Conservation (phyloP, 2,888 invertebrate genomes). For the Trissolcus japonicus region DNA sequence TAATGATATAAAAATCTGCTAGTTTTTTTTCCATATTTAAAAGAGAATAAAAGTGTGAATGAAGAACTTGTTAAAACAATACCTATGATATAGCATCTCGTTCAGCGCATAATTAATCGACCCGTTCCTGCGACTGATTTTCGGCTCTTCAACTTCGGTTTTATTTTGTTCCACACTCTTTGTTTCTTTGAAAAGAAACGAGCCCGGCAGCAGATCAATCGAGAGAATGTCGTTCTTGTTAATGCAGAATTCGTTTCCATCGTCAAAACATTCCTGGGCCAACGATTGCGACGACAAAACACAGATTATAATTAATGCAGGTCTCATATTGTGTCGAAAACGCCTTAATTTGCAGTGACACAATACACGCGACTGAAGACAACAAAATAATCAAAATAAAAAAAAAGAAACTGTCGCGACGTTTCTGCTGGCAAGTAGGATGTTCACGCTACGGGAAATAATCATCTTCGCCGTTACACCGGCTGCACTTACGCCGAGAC, state of each 20-base stretch:
- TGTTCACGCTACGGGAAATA: conserved; percentile 63
- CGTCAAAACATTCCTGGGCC: conserved; percentile 70
- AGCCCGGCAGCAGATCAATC: conserved; percentile 83
- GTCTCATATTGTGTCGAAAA: conserved; percentile 26
- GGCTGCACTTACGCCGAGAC: conserved; percentile 33
- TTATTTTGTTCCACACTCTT: conserved; percentile 42
- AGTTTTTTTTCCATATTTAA: not conserved
- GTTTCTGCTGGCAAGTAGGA: conserved; percentile 59
- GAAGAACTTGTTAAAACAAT: conserved; percentile 42
- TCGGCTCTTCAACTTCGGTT: conserved; percentile 17
- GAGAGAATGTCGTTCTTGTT: conserved; percentile 83
- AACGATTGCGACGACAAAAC: conserved; percentile 24
- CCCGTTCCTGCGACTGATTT: conserved; percentile 75
- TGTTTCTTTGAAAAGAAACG: conserved; percentile 77
- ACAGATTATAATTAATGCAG: conserved; percentile 37
- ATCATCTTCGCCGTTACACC: conserved; percentile 68
- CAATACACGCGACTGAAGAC: conserved; percentile 22
- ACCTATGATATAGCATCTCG: conserved; percentile 85
- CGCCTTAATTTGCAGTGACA: conserved; percentile 25
- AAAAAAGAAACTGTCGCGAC: conserved; percentile 33
- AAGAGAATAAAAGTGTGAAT: not conserved
- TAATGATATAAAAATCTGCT: not conserved
- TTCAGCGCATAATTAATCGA: conserved; percentile 81
- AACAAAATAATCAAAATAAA: conserved; percentile 23
- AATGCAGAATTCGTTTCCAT: conserved; percentile 73